Conservation (phyloP, 2,888 invertebrate species). For the Coenonympha arcania region DNA sequence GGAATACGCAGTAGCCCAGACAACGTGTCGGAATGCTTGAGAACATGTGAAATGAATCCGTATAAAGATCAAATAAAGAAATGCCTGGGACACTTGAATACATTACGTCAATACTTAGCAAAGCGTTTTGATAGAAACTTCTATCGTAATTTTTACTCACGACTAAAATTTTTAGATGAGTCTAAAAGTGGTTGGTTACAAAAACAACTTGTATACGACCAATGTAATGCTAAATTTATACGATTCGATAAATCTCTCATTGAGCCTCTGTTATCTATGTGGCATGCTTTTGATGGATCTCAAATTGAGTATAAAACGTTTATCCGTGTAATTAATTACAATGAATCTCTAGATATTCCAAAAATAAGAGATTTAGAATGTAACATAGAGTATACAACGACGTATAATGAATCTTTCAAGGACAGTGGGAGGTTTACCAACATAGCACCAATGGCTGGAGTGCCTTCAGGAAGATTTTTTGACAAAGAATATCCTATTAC, state of each 20-base stretch:
- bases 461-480: constrained; percentile 57
- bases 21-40: constrained; percentile 60
- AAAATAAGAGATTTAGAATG: constrained; percentile 52
- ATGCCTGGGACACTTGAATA: constrained; percentile 65
- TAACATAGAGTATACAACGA: constrained; percentile 53
- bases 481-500: constrained; percentile 54
- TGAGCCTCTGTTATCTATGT: constrained; percentile 61
- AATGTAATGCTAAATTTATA: constrained; percentile 55
- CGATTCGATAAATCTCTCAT: constrained; percentile 59
- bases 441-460: constrained; percentile 44
- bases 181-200: constrained; percentile 61
- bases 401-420: constrained; percentile 57
- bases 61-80: constrained; percentile 53
- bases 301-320: constrained; percentile 67
- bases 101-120: constrained; percentile 46
- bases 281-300: constrained; percentile 60
- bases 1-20: constrained; percentile 58
- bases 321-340: constrained; percentile 62
- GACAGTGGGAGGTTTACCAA: constrained; percentile 38
- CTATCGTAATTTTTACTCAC: constrained; percentile 45
- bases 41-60: constrained; percentile 45
- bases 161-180: constrained; percentile 49
- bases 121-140: constrained; percentile 46
- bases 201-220: constrained; percentile 54
- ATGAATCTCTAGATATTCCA: constrained; percentile 51